Conservation (phyloP, 2,797 vertebrate species). For the Poeciliopsis presidionis region DNA sequence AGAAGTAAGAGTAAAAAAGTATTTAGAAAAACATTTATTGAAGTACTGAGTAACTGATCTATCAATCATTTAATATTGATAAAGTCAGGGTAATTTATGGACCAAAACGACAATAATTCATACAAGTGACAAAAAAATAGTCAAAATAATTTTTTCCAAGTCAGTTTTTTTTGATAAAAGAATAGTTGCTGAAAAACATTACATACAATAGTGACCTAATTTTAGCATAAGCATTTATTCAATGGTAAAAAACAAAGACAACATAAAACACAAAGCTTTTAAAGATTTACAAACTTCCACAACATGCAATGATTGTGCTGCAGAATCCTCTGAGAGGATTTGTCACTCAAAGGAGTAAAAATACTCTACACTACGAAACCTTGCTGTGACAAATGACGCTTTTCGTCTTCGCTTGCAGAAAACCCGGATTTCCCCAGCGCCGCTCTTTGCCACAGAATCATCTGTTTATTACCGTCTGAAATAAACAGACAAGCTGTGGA, state of each 20-base stretch:
- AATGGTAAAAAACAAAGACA: neutral
- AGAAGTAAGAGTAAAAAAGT: no score
- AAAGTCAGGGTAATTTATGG: no score
- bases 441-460: conserved; percentile 19
- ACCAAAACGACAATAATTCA: no score
- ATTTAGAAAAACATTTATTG: no score
- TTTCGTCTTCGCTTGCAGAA: neutral
- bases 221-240: neutral
- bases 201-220: neutral
- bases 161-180: no score
- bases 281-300: neutral
- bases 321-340: neutral
- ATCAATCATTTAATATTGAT: no score
- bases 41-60: no score
- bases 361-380: neutral
- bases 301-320: neutral
- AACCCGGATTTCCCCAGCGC: neutral
- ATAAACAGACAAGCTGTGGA: conserved; percentile 17
- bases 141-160: no score
- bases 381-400: neutral
- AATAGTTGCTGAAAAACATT: neutral
- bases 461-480: conserved; percentile 17
- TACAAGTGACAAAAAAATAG: no score
- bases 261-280: neutral
- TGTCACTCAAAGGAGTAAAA: neutral